Evolutionary conservation across 2,888 invertebrate species (phyloP), one percentile per base, ranked within the genome.

Genomic region (Byasa hedistus): DNA sequence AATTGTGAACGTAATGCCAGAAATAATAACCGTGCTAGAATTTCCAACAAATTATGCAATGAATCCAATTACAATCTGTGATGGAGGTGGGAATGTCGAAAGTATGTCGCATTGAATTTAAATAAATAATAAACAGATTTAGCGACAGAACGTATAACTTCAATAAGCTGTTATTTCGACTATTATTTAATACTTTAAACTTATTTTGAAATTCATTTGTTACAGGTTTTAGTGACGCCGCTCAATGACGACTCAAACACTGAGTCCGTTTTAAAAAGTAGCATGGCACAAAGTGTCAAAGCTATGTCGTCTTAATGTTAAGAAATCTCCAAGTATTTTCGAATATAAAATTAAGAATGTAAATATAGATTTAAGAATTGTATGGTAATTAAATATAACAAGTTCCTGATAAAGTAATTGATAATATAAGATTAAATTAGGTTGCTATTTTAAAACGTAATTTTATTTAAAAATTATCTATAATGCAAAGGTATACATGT

Each of bases 141-240:
- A 39, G 17, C 15, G 19, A 15, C 17, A 19, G 4, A 17, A 17
- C 15, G 4, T 19, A 44, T 44, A 44, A 19, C 17, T 15, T 15
- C 12, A 44, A 17, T 44, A 44, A 44, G 2, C 44, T 17, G 19
- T 15, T 44, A 44, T 10, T 3, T 15, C 17, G 19, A 15, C 3
- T 8, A 32, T 32, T 10, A 32, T 32, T 32, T 0, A 32, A 32
- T 10, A 32, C 32, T 32, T 32, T 7, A 32, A 32, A 32, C 32
- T 32, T 10, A 32, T 32, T 10, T 27, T 32, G 32, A 32, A 32
- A 32, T 39, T 52, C 68, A 57, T 27, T 70, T 65, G 67, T 73
- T 36, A 69, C 82, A 91, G 91, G 88, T 90, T 15, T 69, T 80
- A 36, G 90, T 90, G 2, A 87, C 89, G 3, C 86, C 86, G 1